These are phyloP conservation scores for Pseudococcus viburni DNA, from an alignment of 2,888 invertebrate genomes.

Conservation along the genomic window DNA sequence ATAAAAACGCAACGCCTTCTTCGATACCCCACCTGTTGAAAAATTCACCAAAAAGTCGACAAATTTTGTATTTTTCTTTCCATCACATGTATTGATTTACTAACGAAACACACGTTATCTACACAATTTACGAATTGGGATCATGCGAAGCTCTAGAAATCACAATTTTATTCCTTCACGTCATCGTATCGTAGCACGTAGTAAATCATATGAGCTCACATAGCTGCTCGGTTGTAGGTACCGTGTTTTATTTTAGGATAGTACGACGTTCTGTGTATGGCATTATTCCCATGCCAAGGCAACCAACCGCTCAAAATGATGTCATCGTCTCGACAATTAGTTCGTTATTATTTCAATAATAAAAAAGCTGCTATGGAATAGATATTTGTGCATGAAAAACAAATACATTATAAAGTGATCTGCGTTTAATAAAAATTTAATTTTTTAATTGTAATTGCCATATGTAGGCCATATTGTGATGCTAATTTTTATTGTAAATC, in stretches of 20 bases:
- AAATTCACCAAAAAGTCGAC: neutral
- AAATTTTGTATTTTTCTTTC: too few species aligned
- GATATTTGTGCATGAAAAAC: neutral
- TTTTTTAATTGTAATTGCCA: neutral
- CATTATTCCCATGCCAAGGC: conserved; percentile 30
- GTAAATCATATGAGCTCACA: neutral
- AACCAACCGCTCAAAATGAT: neutral
- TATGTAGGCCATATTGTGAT: neutral
- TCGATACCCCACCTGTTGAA: neutral
- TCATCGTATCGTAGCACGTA: neutral
- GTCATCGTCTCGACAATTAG: conserved; percentile 29
- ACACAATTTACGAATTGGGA: too few species aligned
- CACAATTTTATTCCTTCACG: neutral
- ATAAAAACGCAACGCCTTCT: neutral
- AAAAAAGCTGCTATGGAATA: neutral
- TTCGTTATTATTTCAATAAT: neutral
- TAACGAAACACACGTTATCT: too few species aligned
- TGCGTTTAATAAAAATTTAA: neutral
- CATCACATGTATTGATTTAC: too few species aligned
- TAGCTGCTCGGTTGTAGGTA: neutral
- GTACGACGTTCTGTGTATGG: neutral
- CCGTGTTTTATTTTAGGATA: conserved; percentile 38
- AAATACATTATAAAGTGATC: neutral
- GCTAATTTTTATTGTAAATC: neutral
- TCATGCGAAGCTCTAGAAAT: neutral